These are phyloP conservation scores for Beroe forskalii DNA, from an alignment of 37 sponge, comb jelly and placozoan genomes.

Conservation along the genomic window DNA sequence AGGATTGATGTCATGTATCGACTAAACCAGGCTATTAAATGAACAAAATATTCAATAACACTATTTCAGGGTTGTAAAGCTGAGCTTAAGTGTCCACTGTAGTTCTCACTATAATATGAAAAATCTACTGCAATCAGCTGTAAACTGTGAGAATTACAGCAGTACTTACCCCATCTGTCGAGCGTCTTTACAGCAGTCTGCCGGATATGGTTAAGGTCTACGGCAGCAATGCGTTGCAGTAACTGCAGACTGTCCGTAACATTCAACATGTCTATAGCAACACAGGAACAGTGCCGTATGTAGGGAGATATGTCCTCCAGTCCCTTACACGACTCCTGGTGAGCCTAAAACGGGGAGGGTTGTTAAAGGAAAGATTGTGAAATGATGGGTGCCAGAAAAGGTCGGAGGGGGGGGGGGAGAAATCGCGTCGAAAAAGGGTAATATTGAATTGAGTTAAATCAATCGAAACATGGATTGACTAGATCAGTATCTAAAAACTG, in stretches of 20 bases:
- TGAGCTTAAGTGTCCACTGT: too few relatives aligned
- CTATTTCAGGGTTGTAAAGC: too few relatives aligned
- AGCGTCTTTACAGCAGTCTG: constrained; percentile 4
- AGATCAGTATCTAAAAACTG: too few relatives aligned
- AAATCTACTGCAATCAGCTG: too few relatives aligned
- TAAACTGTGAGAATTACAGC: too few relatives aligned
- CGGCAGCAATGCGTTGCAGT: constrained; percentile 42
- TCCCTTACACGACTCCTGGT: constrained; percentile 33
- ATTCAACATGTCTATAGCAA: constrained; percentile 36
- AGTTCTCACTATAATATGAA: too few relatives aligned
- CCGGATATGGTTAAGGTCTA: constrained; percentile 39
- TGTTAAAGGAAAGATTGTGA: too few relatives aligned
- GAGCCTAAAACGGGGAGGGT: too few relatives aligned
- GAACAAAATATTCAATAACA: too few relatives aligned
- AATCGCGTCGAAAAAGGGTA: neutral
- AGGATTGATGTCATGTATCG: too few relatives aligned
- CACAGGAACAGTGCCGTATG: constrained; percentile 57
- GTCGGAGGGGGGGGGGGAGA: neutral
- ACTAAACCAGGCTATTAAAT: too few relatives aligned
- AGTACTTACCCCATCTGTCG: constrained; percentile 52
- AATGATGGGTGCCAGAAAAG: neutral
- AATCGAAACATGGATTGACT: too few relatives aligned
- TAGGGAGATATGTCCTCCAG: constrained; percentile 59
- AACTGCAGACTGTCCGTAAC: constrained; percentile 51
- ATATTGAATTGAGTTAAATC: neutral